Conservation (phyloP, 1,140 invertebrate species). For the Grapholita molesta region DNA sequence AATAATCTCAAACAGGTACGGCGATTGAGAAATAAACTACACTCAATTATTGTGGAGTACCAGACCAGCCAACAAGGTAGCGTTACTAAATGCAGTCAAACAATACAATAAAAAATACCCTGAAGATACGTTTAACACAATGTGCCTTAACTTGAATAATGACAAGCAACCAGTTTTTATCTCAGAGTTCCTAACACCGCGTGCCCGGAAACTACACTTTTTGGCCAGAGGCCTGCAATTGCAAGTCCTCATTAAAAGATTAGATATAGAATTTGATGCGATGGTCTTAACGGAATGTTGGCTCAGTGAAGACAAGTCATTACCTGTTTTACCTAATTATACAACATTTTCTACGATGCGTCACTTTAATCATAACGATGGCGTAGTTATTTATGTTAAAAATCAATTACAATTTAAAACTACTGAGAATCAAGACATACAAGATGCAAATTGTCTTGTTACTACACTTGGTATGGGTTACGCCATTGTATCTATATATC, state of each 20-base stretch:
- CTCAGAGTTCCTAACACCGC: neutral
- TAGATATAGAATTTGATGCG: slow-evolving; percentile 27
- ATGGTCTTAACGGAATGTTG: slow-evolving; percentile 32
- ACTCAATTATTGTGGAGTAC: neutral
- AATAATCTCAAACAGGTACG: neutral
- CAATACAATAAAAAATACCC: neutral
- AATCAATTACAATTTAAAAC: slow-evolving; percentile 18
- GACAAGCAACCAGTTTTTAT: neutral
- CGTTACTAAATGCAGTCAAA: neutral
- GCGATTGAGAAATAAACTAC: neutral
- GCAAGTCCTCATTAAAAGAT: neutral
- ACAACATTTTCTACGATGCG: neutral
- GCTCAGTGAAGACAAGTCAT: slow-evolving; percentile 9
- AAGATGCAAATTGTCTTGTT: slow-evolving; percentile 26
- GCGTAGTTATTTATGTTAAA: slow-evolving; percentile 26
- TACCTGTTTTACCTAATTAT: slow-evolving; percentile 25
- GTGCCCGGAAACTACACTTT: neutral
- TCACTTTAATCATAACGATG: slow-evolving; percentile 31
- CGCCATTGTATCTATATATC: slow-evolving; percentile 26
- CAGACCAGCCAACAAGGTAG: neutral
- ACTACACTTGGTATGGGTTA: slow-evolving; percentile 19
- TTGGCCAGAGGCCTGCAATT: neutral
- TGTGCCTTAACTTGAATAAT: neutral
- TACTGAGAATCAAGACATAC: slow-evolving; percentile 20
- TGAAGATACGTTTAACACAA: neutral